Evolutionary conservation across 2,888 invertebrate species (phyloP).

Genomic region (Lucinisca nassula): DNA sequence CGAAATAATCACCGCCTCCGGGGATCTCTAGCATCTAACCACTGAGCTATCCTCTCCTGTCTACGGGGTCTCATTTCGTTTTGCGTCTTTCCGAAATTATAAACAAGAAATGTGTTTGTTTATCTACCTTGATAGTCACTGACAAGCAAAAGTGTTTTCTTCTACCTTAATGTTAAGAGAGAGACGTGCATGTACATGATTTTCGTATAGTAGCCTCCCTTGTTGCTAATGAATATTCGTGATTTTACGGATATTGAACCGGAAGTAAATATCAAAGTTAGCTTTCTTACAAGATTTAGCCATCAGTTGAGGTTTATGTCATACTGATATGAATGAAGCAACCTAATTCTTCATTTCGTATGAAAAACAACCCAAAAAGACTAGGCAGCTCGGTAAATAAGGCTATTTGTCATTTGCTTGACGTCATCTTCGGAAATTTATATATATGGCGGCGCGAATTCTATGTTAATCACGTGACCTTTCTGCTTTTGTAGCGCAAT

Average conservation of each 20-base stretch:
- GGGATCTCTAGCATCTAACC: too few relatives aligned
- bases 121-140: too few relatives aligned
- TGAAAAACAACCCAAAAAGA: neutral
- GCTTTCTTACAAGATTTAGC: neutral
- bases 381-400: neutral
- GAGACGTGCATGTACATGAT: neutral
- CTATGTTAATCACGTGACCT: constrained; percentile 84
- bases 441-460: constrained; percentile 84
- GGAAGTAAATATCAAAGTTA: constrained; percentile 4
- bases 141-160: too few relatives aligned
- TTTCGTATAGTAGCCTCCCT: constrained; percentile 33
- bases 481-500: constrained; percentile 82
- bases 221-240: constrained; percentile 46
- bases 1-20: too few relatives aligned
- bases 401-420: constrained; percentile 25
- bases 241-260: constrained; percentile 24
- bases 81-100: too few relatives aligned
- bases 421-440: constrained; percentile 78
- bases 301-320: neutral
- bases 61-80: too few relatives aligned
- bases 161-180: too few relatives aligned
- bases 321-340: neutral
- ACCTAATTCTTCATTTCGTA: neutral
- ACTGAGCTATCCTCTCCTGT: too few relatives aligned
- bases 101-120: too few relatives aligned